Conservation (phyloP, 2,113 vertebrate species). For the Brienomyrus brachyistius region DNA sequence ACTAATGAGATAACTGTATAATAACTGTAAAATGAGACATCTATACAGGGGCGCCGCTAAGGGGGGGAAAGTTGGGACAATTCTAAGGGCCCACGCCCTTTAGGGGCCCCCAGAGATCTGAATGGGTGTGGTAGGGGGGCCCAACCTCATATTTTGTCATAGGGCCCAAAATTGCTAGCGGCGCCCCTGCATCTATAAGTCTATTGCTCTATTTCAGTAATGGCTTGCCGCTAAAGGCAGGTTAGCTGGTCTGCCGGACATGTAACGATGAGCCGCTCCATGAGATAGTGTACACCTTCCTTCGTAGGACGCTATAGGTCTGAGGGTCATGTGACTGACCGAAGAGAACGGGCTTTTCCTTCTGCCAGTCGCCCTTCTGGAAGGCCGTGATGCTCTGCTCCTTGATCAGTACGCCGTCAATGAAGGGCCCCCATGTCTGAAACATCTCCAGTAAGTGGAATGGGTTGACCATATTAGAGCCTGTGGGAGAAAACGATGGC, state of each 20-base stretch:
- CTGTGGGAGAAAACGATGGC: conserved; percentile 36
- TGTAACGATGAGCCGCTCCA: not conserved
- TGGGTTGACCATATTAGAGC: conserved; percentile 58
- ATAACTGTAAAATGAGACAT: not conserved
- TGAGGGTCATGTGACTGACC: conserved; percentile 40
- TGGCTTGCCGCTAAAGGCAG: not conserved
- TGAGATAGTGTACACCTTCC: not conserved
- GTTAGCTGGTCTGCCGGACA: not conserved
- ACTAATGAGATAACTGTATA: not conserved
- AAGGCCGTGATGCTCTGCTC: conserved; percentile 61
- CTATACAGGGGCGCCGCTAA: too few relatives aligned
- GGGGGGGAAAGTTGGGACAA: too few relatives aligned
- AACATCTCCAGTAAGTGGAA: conserved; percentile 63
- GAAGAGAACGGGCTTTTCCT: conserved; percentile 57
- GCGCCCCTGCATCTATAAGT: not conserved
- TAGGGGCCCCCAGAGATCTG: too few relatives aligned
- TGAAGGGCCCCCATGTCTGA: conserved; percentile 60
- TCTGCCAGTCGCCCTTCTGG: conserved; percentile 61
- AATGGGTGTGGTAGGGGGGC: too few relatives aligned
- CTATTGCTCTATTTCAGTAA: not conserved
- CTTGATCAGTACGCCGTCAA: conserved; percentile 58
- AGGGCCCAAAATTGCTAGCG: too few relatives aligned
- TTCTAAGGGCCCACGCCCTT: too few relatives aligned
- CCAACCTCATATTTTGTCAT: too few relatives aligned
- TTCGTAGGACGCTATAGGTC: not conserved